phyloP scores from a whole-genome alignment of 2,888 invertebrate species.

The Xanthorhoe designata region DNA sequence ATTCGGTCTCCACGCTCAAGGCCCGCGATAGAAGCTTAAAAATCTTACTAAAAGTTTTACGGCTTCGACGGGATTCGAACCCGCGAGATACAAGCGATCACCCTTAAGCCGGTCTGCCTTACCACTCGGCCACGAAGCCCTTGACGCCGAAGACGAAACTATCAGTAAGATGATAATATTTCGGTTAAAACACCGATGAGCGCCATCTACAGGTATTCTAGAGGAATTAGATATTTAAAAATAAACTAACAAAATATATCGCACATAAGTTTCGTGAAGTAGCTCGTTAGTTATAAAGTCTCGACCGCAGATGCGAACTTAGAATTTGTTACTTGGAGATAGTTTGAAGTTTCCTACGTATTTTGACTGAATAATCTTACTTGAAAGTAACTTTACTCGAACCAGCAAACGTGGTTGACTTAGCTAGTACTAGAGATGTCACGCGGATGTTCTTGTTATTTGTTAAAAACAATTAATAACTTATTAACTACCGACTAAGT shows the following conservation, averaged over 20 bases:
- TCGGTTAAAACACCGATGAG: neutral
- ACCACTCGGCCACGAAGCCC: too few relatives aligned
- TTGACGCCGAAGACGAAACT: too few relatives aligned
- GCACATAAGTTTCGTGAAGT: constrained; percentile 35
- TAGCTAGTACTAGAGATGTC: neutral
- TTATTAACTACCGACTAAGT: too few relatives aligned
- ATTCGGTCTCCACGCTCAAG: too few relatives aligned
- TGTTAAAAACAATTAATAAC: neutral
- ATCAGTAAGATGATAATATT: too few relatives aligned
- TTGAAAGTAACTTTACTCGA: constrained; percentile 15
- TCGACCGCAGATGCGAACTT: constrained; percentile 37
- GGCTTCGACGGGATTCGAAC: too few relatives aligned
- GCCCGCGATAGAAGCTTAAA: too few relatives aligned
- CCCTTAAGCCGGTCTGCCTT: too few relatives aligned
- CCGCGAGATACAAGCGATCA: too few relatives aligned
- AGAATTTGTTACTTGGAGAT: constrained; percentile 39
- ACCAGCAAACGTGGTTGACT: constrained; percentile 15
- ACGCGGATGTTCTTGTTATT: neutral
- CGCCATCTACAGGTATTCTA: too few relatives aligned
- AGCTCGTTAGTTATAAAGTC: constrained; percentile 35
- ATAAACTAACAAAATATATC: neutral
- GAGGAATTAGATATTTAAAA: too few relatives aligned
- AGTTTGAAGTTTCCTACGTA: constrained; percentile 33
- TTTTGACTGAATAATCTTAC: constrained; percentile 31
- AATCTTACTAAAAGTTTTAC: too few relatives aligned